Conservation (phyloP, 2,888 invertebrate species). For the Ariolimax columbianus region DNA sequence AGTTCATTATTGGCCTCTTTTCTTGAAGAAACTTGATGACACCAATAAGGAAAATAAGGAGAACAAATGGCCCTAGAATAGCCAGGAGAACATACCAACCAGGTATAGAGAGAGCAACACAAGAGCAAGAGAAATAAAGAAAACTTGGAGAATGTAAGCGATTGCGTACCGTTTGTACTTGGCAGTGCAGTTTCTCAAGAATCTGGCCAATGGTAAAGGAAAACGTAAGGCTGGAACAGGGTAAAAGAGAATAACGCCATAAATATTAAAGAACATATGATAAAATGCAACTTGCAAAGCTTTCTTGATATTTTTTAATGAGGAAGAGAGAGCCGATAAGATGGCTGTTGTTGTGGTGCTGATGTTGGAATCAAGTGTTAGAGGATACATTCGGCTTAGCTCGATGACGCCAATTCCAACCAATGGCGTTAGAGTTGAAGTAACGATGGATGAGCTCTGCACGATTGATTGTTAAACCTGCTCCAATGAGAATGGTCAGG, state of each 20-base stretch:
- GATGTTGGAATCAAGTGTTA: constrained; percentile 74
- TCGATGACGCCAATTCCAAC: constrained; percentile 81
- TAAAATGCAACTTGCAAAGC: constrained; percentile 73
- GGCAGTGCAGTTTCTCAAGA: constrained; percentile 81
- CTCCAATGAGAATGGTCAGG: constrained; percentile 69
- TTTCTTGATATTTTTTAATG: constrained; percentile 65
- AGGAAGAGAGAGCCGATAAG: constrained; percentile 74
- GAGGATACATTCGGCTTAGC: constrained; percentile 73
- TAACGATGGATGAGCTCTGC: constrained; percentile 79
- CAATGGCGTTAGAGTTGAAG: constrained; percentile 82
- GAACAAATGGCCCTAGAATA: constrained; percentile 70
- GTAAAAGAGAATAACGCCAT: constrained; percentile 81
- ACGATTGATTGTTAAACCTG: constrained; percentile 72
- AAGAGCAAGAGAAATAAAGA: constrained; percentile 70
- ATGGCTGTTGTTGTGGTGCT: constrained; percentile 76
- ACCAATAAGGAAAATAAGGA: constrained; percentile 64
- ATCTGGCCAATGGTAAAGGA: constrained; percentile 81
- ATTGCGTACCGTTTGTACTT: constrained; percentile 82
- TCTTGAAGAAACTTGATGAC: constrained; percentile 72
- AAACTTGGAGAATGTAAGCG: constrained; percentile 77
- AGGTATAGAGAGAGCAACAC: constrained; percentile 72
- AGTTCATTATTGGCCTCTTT: constrained; percentile 64
- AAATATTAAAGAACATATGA: constrained; percentile 78
- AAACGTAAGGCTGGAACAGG: constrained; percentile 80
- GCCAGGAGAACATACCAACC: constrained; percentile 67